Percentiles rank a stretch among this genome's conserved stretches.
Conservation (phyloP, 2,797 vertebrate species). For the Crocidura indochinensis region DNA sequence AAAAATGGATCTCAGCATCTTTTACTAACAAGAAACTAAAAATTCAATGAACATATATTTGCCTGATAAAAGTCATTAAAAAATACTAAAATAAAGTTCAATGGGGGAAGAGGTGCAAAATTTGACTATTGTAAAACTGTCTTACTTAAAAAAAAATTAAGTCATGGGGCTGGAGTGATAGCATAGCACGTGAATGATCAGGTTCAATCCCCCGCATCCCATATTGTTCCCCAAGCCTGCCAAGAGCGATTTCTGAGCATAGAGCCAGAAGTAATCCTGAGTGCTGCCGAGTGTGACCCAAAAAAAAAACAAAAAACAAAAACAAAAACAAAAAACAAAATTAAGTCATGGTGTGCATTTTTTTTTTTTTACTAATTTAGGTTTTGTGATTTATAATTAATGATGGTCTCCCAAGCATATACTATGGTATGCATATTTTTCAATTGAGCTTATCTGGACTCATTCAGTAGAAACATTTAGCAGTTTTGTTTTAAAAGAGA, state of each 20-base stretch:
- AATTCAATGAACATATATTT: slow-evolving; percentile 49
- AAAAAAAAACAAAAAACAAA: too few relatives aligned
- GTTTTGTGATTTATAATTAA: too few relatives aligned
- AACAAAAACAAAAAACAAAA: too few relatives aligned
- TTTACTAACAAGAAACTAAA: slow-evolving; percentile 2
- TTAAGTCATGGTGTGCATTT: background rate
- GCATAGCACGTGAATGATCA: too few relatives aligned
- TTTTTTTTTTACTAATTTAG: too few relatives aligned
- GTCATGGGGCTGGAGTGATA: too few relatives aligned
- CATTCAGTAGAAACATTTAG: slow-evolving; percentile 49
- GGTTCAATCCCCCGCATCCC: too few relatives aligned
- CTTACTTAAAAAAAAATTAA: background rate
- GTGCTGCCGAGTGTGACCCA: too few relatives aligned
- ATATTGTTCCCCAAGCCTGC: too few relatives aligned
- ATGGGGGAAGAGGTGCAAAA: slow-evolving; percentile 31
- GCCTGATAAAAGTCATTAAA: slow-evolving; percentile 64
- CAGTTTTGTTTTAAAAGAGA: background rate
- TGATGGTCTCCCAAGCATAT: background rate
- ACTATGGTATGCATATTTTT: slow-evolving; percentile 15
- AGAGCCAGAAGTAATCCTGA: too few relatives aligned
- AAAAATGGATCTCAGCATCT: slow-evolving; percentile 42
- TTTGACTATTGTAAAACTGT: background rate
- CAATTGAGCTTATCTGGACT: background rate
- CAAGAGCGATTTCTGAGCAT: too few relatives aligned
- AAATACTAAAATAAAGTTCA: slow-evolving; percentile 18